Evolutionary conservation across 2,113 vertebrate species (phyloP), one percentile per base, ranked within the genome.

Genomic region (Malurus cyaneus): DNA sequence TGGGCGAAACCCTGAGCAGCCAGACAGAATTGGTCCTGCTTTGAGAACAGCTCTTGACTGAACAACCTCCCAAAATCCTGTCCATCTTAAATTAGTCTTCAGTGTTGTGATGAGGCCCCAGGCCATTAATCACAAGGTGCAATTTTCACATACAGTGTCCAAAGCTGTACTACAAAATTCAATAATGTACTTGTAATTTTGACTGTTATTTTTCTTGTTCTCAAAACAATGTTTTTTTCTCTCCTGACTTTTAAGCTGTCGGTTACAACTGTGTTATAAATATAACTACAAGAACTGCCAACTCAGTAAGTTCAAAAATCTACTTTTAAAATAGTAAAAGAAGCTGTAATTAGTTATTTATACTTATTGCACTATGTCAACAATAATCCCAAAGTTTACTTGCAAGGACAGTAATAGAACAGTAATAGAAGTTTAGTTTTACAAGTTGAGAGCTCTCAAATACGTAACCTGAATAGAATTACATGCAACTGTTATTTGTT

Each of bases 261-360:
- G 99, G 99, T 94, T 99, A 99, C 98, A 99, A 99, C 97, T 99
- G 99, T 62, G 97, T 99, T 96, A 98, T 99, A 96, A 99, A 98
- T 96, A 99, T 99, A 97, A 99, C 99, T 94, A 99, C 99, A 93
- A 99, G 99, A 97, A 99, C 98, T 62, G 99, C 99, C 65, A 99
- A 99, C 94, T 99, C 99, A 8, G 99, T 99, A 98, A 99, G 99
- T 98, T 90, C 84, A 77, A 92, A 95, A 95, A 94, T 90, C 57
- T 52, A 70, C n/a, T 92, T 96, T 41, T 41, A 34, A 86, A 96
- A 61, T 91, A 64, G n/a, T 44, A 32, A 61, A 65, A 78, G 17
- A n/a, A 88, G 18, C 32, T 80, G 16, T 71, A 66, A 77, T 61
- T 92, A 17, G 47, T 73, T 94, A 16, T 42, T 66, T 74, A 13